phyloP scores from a whole-genome alignment of 2,113 vertebrate species.

The Oxygymnocypris stewartii region DNA sequence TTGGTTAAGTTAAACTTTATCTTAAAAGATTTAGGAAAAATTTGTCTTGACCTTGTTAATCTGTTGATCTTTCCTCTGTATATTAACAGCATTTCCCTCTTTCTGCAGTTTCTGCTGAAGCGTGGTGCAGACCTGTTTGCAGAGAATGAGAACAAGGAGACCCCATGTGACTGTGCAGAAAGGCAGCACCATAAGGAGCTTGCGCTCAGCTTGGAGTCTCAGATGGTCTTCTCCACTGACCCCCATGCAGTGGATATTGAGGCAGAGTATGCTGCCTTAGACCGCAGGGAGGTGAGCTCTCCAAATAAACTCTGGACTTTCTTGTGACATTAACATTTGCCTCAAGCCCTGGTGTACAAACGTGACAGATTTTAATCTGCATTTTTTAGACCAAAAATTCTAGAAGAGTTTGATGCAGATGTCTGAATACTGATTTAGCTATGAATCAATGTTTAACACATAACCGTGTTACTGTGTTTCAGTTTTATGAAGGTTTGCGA shows the following conservation, averaged over 20 bases:
- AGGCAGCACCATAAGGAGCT: conserved; percentile 96
- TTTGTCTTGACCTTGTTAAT: background rate
- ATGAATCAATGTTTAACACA: too few species aligned
- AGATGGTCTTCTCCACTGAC: conserved; percentile 97
- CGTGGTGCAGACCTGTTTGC: conserved; percentile 92
- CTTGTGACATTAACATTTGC: conserved; percentile 5
- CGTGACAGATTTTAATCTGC: background rate
- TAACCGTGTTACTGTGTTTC: background rate
- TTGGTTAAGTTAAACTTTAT: background rate
- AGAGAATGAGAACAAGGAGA: conserved; percentile 97
- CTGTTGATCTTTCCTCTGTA: background rate
- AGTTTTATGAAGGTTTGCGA: conserved; percentile 87
- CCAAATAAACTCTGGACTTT: background rate
- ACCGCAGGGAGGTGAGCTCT: conserved; percentile 90
- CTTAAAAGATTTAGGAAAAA: background rate
- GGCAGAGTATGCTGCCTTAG: conserved; percentile 94
- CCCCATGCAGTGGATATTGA: conserved; percentile 93
- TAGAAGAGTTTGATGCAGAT: background rate
- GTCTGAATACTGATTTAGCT: background rate
- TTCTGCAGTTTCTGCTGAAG: conserved; percentile 79
- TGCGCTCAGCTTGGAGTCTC: conserved; percentile 96
- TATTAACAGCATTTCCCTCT: background rate
- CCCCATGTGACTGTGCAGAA: conserved; percentile 97
- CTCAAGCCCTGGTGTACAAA: conserved; percentile 4
- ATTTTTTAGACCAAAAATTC: background rate